These are phyloP conservation scores for Solen grandis DNA, from an alignment of 1,140 invertebrate genomes.

Conservation along the genomic window DNA sequence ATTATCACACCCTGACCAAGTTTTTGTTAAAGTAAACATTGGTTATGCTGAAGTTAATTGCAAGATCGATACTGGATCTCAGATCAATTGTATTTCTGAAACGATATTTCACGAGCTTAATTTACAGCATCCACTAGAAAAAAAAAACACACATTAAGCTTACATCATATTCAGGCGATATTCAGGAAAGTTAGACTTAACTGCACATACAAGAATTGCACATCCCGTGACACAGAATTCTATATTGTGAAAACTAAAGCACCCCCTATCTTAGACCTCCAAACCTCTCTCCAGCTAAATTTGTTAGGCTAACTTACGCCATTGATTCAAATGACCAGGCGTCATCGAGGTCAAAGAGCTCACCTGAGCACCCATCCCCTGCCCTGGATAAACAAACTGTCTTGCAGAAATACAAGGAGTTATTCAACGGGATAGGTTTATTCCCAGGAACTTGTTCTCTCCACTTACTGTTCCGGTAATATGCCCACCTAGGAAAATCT, in stretches of 20 bases:
- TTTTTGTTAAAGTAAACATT: background rate
- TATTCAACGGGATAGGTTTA: constrained; percentile 51
- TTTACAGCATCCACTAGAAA: no score
- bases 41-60: background rate
- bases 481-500: constrained; percentile 46
- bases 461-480: constrained; percentile 26
- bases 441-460: constrained; percentile 52
- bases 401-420: constrained; percentile 20
- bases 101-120: no score
- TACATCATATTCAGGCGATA: no score
- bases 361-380: background rate
- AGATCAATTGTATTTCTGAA: no score
- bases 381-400: constrained; percentile 6
- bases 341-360: background rate
- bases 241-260: background rate
- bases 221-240: no score
- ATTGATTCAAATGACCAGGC: background rate
- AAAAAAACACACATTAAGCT: no score
- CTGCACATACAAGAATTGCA: no score
- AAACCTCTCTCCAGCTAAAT: background rate
- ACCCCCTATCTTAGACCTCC: no score
- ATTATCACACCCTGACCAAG: background rate
- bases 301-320: background rate
- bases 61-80: no score
- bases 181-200: no score